phyloP scores from a whole-genome alignment of 2,113 vertebrate species.

The Campylomormyrus tamandua region DNA sequence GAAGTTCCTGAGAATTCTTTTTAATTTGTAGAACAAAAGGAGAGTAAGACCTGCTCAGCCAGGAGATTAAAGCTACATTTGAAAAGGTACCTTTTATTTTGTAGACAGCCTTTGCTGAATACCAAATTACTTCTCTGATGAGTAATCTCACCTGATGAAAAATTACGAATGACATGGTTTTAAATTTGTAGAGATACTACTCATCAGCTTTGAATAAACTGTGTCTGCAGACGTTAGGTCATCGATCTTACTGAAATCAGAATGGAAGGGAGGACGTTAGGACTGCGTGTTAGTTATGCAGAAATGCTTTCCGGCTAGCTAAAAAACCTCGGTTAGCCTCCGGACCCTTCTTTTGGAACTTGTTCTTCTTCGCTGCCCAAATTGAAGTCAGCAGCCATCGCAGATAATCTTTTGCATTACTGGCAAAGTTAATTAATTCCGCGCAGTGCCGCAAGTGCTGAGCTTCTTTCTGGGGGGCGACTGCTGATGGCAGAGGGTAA shows the following conservation, averaged over 20 bases:
- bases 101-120: neutral
- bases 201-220: neutral
- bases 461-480: neutral
- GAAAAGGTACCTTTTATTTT: neutral
- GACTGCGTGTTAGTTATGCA: neutral
- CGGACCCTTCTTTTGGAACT: neutral
- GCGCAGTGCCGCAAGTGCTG: neutral
- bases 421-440: neutral
- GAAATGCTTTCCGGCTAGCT: neutral
- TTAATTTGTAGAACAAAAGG: conserved; percentile 15
- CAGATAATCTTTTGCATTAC: conserved; percentile 5
- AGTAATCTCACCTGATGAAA: neutral
- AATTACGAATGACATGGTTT: neutral
- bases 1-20: conserved; percentile 4
- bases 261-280: neutral
- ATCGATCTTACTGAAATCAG: neutral
- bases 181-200: neutral
- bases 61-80: neutral
- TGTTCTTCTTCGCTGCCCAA: neutral
- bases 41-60: neutral
- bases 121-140: neutral
- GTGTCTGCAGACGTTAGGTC: neutral
- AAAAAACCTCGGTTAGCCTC: neutral
- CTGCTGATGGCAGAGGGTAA: neutral
- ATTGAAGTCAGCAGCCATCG: neutral